Evolutionary conservation across 2,797 vertebrate species (phyloP).

Genomic region (Brachymystax lenok): DNA sequence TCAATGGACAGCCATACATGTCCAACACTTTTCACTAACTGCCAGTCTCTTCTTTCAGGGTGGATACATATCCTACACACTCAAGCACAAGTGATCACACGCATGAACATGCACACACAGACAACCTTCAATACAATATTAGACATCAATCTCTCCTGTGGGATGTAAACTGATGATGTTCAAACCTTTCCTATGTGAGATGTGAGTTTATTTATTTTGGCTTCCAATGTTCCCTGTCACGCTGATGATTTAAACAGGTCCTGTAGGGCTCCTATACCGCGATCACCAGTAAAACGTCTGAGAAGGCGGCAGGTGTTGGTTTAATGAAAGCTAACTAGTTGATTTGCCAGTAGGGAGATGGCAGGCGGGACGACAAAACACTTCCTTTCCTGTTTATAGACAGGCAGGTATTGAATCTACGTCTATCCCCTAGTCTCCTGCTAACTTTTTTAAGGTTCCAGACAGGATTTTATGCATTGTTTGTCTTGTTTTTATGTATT

Average conservation of each 20-base stretch:
- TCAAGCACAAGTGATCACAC: not conserved
- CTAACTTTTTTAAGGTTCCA: no score
- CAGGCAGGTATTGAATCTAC: not conserved
- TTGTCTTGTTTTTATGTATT: no score
- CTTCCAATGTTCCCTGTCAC: not conserved
- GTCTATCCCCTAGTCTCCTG: not conserved
- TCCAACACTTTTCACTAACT: conserved; percentile 17
- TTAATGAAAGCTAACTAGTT: conserved; percentile 56
- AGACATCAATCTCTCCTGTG: not conserved
- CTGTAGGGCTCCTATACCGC: not conserved
- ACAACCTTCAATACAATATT: not conserved
- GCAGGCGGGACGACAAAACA: conserved; percentile 14
- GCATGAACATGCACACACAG: not conserved
- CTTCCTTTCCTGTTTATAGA: conserved; percentile 21
- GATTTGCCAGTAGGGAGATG: conserved; percentile 43
- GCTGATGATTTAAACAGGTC: conserved; percentile 45
- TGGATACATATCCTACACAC: not conserved
- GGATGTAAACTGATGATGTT: not conserved
- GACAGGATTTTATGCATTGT: not conserved
- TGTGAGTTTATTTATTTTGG: not conserved
- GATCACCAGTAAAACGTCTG: conserved; percentile 38
- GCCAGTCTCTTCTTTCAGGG: not conserved
- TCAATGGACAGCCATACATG: conserved; percentile 10
- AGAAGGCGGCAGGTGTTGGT: conserved; percentile 51
- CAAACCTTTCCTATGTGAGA: not conserved